Evolutionary conservation across 2,888 invertebrate genomes (phyloP).

Genomic region (Eucera pruinosa): DNA sequence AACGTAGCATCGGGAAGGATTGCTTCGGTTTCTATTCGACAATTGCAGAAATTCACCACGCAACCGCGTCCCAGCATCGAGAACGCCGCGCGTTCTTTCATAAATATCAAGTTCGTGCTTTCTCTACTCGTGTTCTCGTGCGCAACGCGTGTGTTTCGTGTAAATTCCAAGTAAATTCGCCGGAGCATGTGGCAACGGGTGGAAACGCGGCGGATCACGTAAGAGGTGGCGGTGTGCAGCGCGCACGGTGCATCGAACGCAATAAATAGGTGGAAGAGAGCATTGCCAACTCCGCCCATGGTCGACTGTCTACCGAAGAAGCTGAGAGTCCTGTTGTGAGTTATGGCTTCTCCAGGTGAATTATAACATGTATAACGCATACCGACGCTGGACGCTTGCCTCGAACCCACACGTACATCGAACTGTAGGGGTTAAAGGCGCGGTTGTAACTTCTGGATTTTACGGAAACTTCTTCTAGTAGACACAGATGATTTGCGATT

Average conservation of each 20-base stretch:
- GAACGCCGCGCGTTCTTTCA: constrained; percentile 34
- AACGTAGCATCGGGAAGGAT: neutral
- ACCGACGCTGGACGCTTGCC: constrained; percentile 66
- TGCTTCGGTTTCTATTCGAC: neutral
- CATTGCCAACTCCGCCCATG: constrained; percentile 77
- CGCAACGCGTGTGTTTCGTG: constrained; percentile 39
- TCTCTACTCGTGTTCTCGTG: constrained; percentile 22
- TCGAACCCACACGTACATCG: constrained; percentile 64
- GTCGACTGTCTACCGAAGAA: constrained; percentile 79
- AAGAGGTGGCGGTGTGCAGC: constrained; percentile 55
- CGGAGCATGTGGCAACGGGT: constrained; percentile 26
- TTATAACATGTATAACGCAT: constrained; percentile 81
- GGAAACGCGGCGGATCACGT: constrained; percentile 51
- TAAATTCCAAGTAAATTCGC: constrained; percentile 54
- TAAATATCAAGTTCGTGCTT: constrained; percentile 38
- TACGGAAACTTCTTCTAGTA: constrained; percentile 6
- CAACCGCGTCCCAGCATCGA: constrained; percentile 8
- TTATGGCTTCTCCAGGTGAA: constrained; percentile 80
- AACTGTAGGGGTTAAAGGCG: constrained; percentile 61
- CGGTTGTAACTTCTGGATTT: constrained; percentile 56
- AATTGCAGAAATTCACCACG: neutral
- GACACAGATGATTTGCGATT: neutral
- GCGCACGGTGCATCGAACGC: constrained; percentile 65
- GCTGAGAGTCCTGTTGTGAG: constrained; percentile 75
- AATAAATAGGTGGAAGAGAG: constrained; percentile 76